Base-by-base conservation (phyloP, 2,888 invertebrate genomes). In the Erebia ligea region DNA sequence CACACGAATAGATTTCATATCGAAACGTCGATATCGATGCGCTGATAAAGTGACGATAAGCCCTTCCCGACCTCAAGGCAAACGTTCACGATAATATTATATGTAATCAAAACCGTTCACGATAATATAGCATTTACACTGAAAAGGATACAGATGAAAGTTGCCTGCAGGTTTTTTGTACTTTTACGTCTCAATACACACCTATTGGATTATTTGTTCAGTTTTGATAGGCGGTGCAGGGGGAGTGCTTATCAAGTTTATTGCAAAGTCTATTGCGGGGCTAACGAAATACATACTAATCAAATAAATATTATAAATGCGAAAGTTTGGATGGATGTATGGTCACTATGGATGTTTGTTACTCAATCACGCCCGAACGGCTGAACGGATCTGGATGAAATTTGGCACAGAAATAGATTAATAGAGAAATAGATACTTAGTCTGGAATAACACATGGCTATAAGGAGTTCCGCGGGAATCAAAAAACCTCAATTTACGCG, bases 1-100 rank as follows among this genome's bases (percentile, higher is more conserved):
- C 34, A 48, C 64, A 65, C 69, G 71, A 71, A 73, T 67, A 63
- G 21, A 68, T 58, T 54, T 42, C 25, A 70, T 70, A 71, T 70
- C 69, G 40, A 72, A 69, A 73, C 62, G 70, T 68, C 75, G 68
- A 72, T 75, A 70, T 67, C 62, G 75, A 76, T 74, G 70, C 57
- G 58, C 59, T 68, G 75, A 76, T 76, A 76, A 66, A 67, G 69
- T 70, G 71, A 75, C 67, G 71, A 75, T 72, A 73, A 67, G 72
- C 76, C 76, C 75, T 69, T 50, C 73, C 75, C 73, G 62, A 57
- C 69, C 34, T 59, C 69, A 48, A 64, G 34, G 64, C 64, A 34
- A 62, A 64, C 63, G 42, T 63, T 61, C 56, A 62, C 59, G 68
- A 67, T 58, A 61, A 63, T 67, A 69, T 62, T 57, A 21, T 63